Conservation (phyloP, 2,888 invertebrate genomes). For the Crossocerus cetratus region DNA sequence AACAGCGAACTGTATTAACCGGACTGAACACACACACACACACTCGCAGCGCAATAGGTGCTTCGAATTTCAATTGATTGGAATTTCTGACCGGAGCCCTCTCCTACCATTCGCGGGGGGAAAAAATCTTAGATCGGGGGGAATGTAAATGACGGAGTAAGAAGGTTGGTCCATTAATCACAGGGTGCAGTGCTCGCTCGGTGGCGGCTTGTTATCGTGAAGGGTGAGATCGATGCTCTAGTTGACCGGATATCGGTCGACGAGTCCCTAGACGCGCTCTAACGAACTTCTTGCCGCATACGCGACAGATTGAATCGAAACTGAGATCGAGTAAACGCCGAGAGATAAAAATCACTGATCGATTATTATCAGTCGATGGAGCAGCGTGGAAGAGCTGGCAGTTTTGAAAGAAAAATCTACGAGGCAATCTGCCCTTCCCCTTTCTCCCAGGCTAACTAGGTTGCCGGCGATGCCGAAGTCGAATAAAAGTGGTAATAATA, state of each 20-base stretch:
- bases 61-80: too few relatives aligned
- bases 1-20: too few relatives aligned
- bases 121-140: conserved; percentile 15
- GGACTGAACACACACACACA: too few relatives aligned
- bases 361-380: not conserved
- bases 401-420: not conserved
- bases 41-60: too few relatives aligned
- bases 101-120: too few relatives aligned
- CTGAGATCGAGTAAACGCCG: not conserved
- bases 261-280: conserved; percentile 23
- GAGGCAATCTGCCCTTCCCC: not conserved
- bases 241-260: conserved; percentile 33
- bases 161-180: conserved; percentile 40
- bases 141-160: conserved; percentile 26
- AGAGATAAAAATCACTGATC: conserved; percentile 10
- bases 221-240: conserved; percentile 36
- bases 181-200: conserved; percentile 26
- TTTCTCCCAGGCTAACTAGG: not conserved
- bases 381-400: too few relatives aligned
- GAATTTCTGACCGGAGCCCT: too few relatives aligned
- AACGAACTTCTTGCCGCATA: conserved; percentile 17
- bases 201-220: conserved; percentile 36
- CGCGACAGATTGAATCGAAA: not conserved
- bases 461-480: too few relatives aligned
- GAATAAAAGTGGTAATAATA: too few relatives aligned